Conservation (phyloP, 2,797 vertebrate species). For the Saxicola maurus region DNA sequence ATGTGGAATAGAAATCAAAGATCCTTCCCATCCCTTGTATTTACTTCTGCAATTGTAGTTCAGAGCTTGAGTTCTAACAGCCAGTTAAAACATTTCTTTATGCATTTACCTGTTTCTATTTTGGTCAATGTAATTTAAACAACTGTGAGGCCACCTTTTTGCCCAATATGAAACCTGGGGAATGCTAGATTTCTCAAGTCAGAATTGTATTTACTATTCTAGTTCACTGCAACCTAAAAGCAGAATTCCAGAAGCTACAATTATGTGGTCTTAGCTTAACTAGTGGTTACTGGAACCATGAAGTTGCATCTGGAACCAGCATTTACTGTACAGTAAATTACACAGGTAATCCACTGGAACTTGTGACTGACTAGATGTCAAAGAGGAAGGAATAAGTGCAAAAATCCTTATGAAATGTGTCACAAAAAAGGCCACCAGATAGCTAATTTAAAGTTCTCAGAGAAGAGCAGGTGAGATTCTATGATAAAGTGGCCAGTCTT, state of each 20-base stretch:
- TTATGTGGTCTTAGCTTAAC: background rate
- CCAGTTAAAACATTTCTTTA: background rate
- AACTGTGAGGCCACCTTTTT: background rate
- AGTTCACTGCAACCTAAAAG: background rate
- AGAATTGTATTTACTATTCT: background rate
- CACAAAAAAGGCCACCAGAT: background rate
- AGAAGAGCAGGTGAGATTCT: background rate
- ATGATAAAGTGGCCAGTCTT: background rate
- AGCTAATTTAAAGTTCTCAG: background rate
- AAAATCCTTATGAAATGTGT: background rate
- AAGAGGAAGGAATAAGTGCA: background rate
- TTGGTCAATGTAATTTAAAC: background rate
- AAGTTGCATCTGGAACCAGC: background rate
- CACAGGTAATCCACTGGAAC: background rate
- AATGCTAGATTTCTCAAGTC: background rate
- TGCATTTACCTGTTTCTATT: background rate
- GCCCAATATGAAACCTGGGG: background rate
- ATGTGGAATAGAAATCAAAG: background rate
- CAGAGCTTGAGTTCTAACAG: background rate
- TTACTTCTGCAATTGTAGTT: background rate
- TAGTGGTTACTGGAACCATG: background rate
- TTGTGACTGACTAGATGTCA: background rate
- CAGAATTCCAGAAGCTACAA: background rate
- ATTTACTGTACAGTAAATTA: background rate
- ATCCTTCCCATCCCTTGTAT: background rate